A percentile compares a stretch with the other conserved stretches of the same genome.
Evolutionary conservation across 1,140 invertebrate genomes (phyloP).

Genomic region (Drosophila truncata): DNA sequence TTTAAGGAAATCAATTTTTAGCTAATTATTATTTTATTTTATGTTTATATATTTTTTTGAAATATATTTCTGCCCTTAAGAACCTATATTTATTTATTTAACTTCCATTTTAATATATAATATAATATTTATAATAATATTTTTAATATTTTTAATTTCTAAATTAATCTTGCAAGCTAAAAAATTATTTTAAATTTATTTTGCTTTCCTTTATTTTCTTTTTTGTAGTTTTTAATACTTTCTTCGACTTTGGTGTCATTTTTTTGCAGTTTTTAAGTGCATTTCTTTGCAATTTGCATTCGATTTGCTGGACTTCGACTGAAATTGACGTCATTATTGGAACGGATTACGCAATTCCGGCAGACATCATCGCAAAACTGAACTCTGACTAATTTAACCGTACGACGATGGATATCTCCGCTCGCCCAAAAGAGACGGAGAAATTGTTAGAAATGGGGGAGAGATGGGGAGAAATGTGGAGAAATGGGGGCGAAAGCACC

Average conservation of each 20-base stretch:
- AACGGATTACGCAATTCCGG: constrained; percentile 68
- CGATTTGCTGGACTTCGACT: constrained; percentile 1
- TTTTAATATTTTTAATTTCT: background rate
- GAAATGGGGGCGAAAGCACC: constrained; percentile 17
- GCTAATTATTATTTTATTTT: too few species aligned
- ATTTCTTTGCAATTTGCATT: constrained; percentile 28
- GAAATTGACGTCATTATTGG: constrained; percentile 61
- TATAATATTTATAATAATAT: too few species aligned
- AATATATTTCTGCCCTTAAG: background rate
- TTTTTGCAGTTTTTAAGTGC: background rate
- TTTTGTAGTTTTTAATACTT: background rate
- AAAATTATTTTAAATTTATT: background rate
- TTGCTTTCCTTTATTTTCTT: background rate
- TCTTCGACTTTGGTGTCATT: too few species aligned
- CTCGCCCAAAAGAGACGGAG: constrained; percentile 25
- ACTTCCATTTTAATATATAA: too few species aligned
- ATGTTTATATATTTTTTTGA: background rate
- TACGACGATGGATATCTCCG: constrained; percentile 30
- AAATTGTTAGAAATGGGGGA: constrained; percentile 22
- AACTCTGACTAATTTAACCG: constrained; percentile 72
- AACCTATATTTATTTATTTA: background rate
- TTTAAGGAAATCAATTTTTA: too few species aligned
- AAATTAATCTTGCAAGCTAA: background rate
- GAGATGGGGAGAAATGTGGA: constrained; percentile 6
- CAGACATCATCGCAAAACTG: constrained; percentile 22